These are phyloP conservation scores for Cyprinella venusta DNA, from an alignment of 2,797 vertebrate species.

Conservation along the genomic window DNA sequence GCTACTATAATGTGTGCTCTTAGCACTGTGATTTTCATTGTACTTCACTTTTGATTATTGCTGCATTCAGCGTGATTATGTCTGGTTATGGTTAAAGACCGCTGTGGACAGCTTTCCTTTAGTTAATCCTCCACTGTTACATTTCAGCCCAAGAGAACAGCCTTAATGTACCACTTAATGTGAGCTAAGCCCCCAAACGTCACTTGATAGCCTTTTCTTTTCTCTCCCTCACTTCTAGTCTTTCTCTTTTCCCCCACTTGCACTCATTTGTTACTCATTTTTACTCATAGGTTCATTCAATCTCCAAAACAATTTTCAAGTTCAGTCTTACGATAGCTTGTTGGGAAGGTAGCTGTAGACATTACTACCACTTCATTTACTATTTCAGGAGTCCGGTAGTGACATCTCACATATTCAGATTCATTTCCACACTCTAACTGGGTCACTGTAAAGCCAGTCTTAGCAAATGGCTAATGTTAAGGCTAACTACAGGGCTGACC, in stretches of 20 bases:
- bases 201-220: slow-evolving; percentile 27
- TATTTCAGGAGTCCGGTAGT: slow-evolving; percentile 20
- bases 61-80: slow-evolving; percentile 27
- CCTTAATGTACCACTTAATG: slow-evolving; percentile 49
- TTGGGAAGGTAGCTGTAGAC: slow-evolving; percentile 1
- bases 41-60: slow-evolving; percentile 16
- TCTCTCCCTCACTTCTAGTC: background rate
- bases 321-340: slow-evolving; percentile 16
- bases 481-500: slow-evolving; percentile 51
- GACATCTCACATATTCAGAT: slow-evolving; percentile 42
- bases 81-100: background rate
- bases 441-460: slow-evolving; percentile 39
- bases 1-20: slow-evolving; percentile 33
- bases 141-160: slow-evolving; percentile 12
- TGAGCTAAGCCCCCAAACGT: slow-evolving; percentile 41
- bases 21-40: slow-evolving; percentile 25
- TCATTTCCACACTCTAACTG: slow-evolving; percentile 38
- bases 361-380: slow-evolving; percentile 9
- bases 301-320: background rate
- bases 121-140: slow-evolving; percentile 14
- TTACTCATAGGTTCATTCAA: slow-evolving; percentile 9
- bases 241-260: slow-evolving; percentile 42
- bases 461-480: slow-evolving; percentile 53
- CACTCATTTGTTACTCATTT: background rate
- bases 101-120: slow-evolving; percentile 12